Percentiles rank a stretch among this genome's conserved stretches.
Evolutionary conservation across 1,140 invertebrate genomes (phyloP).

Genomic region (Drosophila arizonae): DNA sequence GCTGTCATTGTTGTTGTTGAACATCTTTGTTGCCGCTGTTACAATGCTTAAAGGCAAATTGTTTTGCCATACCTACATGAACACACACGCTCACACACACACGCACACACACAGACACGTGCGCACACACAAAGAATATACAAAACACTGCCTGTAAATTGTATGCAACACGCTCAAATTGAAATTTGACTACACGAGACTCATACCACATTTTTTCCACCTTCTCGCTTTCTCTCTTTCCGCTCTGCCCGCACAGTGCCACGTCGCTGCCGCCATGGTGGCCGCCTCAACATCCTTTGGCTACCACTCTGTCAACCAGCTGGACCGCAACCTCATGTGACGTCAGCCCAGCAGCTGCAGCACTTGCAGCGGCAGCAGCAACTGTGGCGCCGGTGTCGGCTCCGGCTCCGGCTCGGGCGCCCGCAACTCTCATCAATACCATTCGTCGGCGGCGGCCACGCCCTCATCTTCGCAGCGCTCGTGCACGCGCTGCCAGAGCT

Average conservation of each 20-base stretch:
- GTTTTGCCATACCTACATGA: conserved; percentile 39
- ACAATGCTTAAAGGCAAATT: conserved; percentile 60
- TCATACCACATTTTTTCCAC: not conserved
- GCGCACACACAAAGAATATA: conserved; percentile 13
- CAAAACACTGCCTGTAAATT: conserved; percentile 69
- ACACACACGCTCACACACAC: conserved; percentile 19
- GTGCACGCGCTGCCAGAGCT: conserved; percentile 80
- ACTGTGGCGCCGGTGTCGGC: conserved; percentile 60
- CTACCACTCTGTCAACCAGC: conserved; percentile 81
- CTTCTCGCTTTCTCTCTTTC: conserved; percentile 10
- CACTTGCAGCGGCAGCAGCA: conserved; percentile 82
- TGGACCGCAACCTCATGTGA: conserved; percentile 81
- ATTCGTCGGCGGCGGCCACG: conserved; percentile 57
- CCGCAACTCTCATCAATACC: conserved; percentile 66
- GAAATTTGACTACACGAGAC: conserved; percentile 53
- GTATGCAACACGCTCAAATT: conserved; percentile 53
- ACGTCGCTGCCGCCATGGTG: conserved; percentile 81
- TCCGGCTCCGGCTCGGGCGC: conserved; percentile 32
- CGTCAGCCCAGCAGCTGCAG: conserved; percentile 82
- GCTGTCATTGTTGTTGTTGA: conserved; percentile 50
- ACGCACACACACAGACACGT: conserved; percentile 14
- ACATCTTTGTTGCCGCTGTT: conserved; percentile 59
- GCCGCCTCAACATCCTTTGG: conserved; percentile 81
- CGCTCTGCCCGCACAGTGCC: conserved; percentile 57
- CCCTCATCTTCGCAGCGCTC: conserved; percentile 67